Evolutionary conservation across 2,797 vertebrate species (phyloP).

Genomic region (Poeciliopsis presidionis): DNA sequence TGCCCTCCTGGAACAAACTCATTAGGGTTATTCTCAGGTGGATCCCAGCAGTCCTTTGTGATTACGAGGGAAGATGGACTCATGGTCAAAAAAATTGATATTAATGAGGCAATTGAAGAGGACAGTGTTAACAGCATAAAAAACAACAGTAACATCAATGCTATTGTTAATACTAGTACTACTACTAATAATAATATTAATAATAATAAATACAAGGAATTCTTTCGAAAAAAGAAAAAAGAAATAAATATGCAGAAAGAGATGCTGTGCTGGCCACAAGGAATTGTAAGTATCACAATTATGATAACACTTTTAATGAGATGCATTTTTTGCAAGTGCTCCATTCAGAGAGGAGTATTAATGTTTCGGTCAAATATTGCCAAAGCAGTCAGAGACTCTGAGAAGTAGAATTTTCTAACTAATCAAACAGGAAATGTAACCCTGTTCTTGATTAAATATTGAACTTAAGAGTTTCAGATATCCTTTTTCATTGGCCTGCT

Average conservation of each 20-base stretch:
- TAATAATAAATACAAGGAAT: not conserved
- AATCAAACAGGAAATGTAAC: conserved; percentile 79
- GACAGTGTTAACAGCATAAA: conserved; percentile 13
- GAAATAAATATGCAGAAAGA: not conserved
- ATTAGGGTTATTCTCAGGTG: conserved; percentile 88
- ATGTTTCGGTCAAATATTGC: conserved; percentile 71
- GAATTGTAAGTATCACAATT: conserved; percentile 23
- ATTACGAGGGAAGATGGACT: conserved; percentile 74
- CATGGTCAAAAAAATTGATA: conserved; percentile 53
- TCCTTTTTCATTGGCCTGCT: conserved; percentile 75
- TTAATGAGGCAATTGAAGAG: conserved; percentile 50
- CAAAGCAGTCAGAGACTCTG: conserved; percentile 68
- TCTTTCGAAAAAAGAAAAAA: not conserved
- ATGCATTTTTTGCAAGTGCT: conserved; percentile 39
- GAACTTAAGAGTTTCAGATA: conserved; percentile 75
- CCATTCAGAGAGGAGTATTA: conserved; percentile 55
- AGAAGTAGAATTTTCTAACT: conserved; percentile 70
- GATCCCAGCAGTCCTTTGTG: conserved; percentile 73
- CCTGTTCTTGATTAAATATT: conserved; percentile 82
- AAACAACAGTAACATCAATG: conserved; percentile 11
- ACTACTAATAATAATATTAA: not conserved
- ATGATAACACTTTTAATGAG: conserved; percentile 26
- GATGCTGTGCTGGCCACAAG: not conserved
- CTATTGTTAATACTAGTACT: not conserved
- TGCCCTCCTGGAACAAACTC: conserved; percentile 92